Evolutionary conservation across 2,888 invertebrate genomes (phyloP), one percentile per base, ranked within the genome.

Genomic region (Polyommatus iphigenia): DNA sequence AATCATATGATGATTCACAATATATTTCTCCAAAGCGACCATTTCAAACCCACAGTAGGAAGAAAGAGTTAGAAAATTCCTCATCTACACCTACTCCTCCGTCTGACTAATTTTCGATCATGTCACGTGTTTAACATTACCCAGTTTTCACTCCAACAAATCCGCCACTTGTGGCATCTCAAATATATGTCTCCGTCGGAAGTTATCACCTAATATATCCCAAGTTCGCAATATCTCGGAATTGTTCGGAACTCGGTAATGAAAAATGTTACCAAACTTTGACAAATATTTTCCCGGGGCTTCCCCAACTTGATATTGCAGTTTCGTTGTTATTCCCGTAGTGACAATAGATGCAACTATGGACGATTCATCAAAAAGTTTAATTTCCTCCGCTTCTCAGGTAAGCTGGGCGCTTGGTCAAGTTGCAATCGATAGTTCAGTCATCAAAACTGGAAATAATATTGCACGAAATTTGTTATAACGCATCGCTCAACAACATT

Each of bases 261-360:
- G 89, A 89, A 88, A 89, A 89, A 89, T 89, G 88, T 88, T 89
- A 77, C 75, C 72, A 71, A 78, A 80, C 71, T 76, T 77, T 83
- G 85, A 86, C 84, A 86, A 87, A 87, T 87, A 82, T 29, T 67
- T 67, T 67, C 5, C 29, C 67, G 54, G 18, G 18, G 54, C 54
- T 54, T 54, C 5, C 18, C 54, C 54, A 67, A 67, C 8, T 82
- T 78, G 84, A 84, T 87, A 86, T 86, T 85, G 86, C 87, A 85
- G 84, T 85, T 85, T 84, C 84, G 84, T 84, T 83, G 85, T 83
- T 83, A 81, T 46, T 77, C 78, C 79, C 79, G 76, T 75, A 77
- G 80, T 79, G 79, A 78, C 77, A 75, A 75, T 71, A 73, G 79
- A 73, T 80, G 80, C 79, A 79, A 78, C 77, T 78, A 76, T 79